These are phyloP conservation scores for Fulica atra DNA, from an alignment of 2,113 vertebrate genomes.

Conservation along the genomic window DNA sequence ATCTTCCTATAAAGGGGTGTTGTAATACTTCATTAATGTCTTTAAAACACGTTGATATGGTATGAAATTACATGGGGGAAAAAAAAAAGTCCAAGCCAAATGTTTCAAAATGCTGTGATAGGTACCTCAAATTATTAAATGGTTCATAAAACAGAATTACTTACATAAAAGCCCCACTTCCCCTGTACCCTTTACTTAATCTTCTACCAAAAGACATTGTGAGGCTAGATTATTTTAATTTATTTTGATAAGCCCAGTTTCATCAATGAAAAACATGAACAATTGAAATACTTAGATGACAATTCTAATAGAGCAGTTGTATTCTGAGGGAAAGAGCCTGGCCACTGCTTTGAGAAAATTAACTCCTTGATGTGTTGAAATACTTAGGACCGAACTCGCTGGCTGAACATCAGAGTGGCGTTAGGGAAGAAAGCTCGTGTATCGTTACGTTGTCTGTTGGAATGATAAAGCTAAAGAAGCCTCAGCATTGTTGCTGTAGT, in stretches of 20 bases:
- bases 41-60: background rate
- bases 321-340: background rate
- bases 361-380: background rate
- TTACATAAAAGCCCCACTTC: background rate
- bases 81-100: background rate
- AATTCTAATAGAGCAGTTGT: background rate
- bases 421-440: background rate
- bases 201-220: background rate
- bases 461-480: background rate
- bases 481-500: background rate
- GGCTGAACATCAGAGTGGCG: rapidly evolving
- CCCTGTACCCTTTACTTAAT: background rate
- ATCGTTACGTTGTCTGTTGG: background rate
- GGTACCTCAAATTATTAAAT: background rate
- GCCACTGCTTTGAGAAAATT: background rate
- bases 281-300: background rate
- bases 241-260: background rate
- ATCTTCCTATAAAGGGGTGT: background rate
- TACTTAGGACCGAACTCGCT: background rate
- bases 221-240: background rate
- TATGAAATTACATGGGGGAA: background rate
- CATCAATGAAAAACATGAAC: background rate
- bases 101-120: background rate
- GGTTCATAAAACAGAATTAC: background rate
- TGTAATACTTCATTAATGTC: background rate